phyloP scores from a whole-genome alignment of 2,888 invertebrate genomes.

The Eretmocerus hayati region DNA sequence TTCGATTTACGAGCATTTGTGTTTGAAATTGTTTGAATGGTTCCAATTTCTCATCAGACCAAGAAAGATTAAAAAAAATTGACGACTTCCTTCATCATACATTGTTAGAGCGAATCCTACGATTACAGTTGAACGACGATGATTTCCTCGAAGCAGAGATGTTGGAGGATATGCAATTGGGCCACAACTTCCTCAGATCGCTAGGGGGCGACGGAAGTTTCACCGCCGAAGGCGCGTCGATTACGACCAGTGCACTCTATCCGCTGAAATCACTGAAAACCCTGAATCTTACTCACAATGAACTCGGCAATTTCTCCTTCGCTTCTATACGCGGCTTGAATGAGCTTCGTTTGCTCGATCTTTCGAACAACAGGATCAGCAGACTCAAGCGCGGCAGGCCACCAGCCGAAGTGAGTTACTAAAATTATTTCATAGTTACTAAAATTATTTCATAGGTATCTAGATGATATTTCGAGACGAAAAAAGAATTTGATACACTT shows the following conservation, averaged over 20 bases:
- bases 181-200: conserved; percentile 64
- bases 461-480: too few species aligned
- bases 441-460: too few species aligned
- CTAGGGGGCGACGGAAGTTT: conserved; percentile 42
- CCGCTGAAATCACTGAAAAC: conserved; percentile 61
- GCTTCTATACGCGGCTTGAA: conserved; percentile 70
- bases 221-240: conserved; percentile 30
- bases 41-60: too few species aligned
- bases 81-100: too few species aligned
- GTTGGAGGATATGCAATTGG: conserved; percentile 64
- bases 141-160: conserved; percentile 68
- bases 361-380: conserved; percentile 69
- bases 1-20: too few species aligned
- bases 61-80: too few species aligned
- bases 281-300: conserved; percentile 71
- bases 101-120: too few species aligned
- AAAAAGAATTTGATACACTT: too few species aligned
- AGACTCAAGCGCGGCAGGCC: conserved; percentile 42
- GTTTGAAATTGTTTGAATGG: too few species aligned
- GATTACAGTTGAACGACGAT: conserved; percentile 58
- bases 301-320: conserved; percentile 69
- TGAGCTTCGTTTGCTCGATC: conserved; percentile 64
- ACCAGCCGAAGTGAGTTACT: conserved; percentile 38
- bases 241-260: conserved; percentile 55
- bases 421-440: not conserved